Percentiles rank a stretch among this genome's conserved stretches.
phyloP scores from a whole-genome alignment of 2,888 invertebrate species.

The Tyria jacobaeae region DNA sequence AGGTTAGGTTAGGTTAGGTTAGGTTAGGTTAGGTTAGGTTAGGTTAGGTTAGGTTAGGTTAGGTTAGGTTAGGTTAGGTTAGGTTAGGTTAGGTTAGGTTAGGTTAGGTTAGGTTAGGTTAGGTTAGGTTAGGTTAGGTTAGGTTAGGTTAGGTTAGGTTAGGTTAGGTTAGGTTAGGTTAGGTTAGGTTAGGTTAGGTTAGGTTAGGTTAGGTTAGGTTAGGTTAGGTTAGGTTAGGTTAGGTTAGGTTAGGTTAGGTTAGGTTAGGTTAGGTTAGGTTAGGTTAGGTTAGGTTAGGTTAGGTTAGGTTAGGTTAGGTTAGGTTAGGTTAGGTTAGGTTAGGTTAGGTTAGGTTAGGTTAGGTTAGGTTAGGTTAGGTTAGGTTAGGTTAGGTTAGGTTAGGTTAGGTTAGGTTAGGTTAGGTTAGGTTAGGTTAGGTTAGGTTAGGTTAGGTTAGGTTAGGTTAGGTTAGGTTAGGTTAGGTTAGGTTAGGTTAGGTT shows the following conservation, averaged over 20 bases:
- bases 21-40: conserved; percentile 7
- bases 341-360: conserved; percentile 37
- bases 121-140: conserved; percentile 35
- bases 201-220: conserved; percentile 24
- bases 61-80: conserved; percentile 27
- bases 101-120: conserved; percentile 35
- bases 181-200: conserved; percentile 34
- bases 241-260: conserved; percentile 22
- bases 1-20: background rate
- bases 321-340: conserved; percentile 38
- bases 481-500: too few relatives aligned
- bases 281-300: conserved; percentile 33
- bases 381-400: conserved; percentile 8
- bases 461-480: too few relatives aligned
- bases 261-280: conserved; percentile 19
- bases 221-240: conserved; percentile 25
- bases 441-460: too few relatives aligned
- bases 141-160: conserved; percentile 24
- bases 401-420: too few relatives aligned
- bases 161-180: conserved; percentile 40
- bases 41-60: conserved; percentile 1
- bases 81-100: conserved; percentile 42
- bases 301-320: conserved; percentile 30
- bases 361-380: conserved; percentile 36
- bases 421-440: too few relatives aligned